These are phyloP conservation scores for Anaspis maculata DNA, from an alignment of 2,888 invertebrate genomes.

Conservation along the genomic window DNA sequence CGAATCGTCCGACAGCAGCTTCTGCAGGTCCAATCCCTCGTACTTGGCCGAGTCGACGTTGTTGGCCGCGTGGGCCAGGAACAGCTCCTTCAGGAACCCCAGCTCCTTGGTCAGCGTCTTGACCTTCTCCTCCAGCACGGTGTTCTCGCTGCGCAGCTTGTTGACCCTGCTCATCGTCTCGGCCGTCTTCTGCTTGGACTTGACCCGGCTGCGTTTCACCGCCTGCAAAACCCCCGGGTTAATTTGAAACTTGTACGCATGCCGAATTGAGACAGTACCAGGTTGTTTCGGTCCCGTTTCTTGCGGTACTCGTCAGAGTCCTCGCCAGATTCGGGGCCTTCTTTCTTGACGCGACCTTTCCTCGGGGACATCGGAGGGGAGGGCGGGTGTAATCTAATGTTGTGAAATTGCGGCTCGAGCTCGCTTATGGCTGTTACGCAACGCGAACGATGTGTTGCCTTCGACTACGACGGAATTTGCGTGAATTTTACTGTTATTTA, in stretches of 20 bases:
- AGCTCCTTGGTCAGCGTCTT: conserved; percentile 73
- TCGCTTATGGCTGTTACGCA: too few species aligned
- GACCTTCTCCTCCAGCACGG: conserved; percentile 70
- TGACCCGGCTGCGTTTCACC: conserved; percentile 73
- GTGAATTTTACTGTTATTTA: neutral
- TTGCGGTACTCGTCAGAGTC: conserved; percentile 63
- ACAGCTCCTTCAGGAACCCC: conserved; percentile 71
- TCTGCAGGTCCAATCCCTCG: conserved; percentile 50
- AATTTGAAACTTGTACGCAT: conserved; percentile 3
- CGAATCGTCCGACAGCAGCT: conserved; percentile 47
- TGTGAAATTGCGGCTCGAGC: too few species aligned
- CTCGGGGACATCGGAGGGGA: conserved; percentile 34
- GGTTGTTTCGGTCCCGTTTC: conserved; percentile 69
- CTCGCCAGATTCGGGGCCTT: conserved; percentile 54
- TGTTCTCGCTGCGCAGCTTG: conserved; percentile 69
- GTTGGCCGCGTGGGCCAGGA: conserved; percentile 70
- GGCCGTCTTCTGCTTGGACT: conserved; percentile 67
- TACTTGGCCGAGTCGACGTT: conserved; percentile 46
- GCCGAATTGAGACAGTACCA: conserved; percentile 43
- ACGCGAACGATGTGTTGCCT: too few species aligned
- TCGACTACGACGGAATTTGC: neutral
- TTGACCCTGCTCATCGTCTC: conserved; percentile 69
- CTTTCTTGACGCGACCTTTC: conserved; percentile 30
- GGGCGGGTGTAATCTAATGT: too few species aligned
- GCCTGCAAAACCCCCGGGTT: conserved; percentile 59